Percentiles rank a stretch among this genome's conserved stretches.
Evolutionary conservation across 2,113 vertebrate genomes (phyloP).

Genomic region (Patagioenas fasciata): DNA sequence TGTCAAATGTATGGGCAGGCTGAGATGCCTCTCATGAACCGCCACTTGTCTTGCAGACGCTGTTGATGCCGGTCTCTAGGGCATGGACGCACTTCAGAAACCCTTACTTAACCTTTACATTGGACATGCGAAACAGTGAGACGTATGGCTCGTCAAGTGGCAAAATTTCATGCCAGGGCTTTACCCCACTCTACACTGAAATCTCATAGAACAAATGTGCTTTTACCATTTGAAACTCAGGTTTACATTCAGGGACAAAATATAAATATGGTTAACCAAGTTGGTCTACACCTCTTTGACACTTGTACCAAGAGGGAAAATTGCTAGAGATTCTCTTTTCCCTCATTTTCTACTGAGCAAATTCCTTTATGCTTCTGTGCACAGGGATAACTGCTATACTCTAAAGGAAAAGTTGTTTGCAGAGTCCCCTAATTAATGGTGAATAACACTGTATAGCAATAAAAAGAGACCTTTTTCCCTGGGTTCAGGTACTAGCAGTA

Average conservation of each 20-base stretch:
- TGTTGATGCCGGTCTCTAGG: neutral
- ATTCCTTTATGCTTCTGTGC: neutral
- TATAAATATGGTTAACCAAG: neutral
- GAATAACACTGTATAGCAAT: neutral
- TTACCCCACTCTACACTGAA: neutral
- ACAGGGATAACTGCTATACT: neutral
- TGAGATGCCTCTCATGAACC: neutral
- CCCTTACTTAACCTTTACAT: neutral
- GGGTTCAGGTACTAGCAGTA: neutral
- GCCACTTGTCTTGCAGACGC: neutral
- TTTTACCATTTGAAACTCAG: neutral
- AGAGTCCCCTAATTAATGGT: neutral
- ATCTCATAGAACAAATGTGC: neutral
- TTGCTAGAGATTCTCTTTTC: neutral
- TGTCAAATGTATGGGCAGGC: neutral
- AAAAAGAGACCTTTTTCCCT: neutral
- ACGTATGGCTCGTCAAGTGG: fast-evolving
- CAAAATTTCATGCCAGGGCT: neutral
- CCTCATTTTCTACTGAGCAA: neutral
- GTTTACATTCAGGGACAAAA: neutral
- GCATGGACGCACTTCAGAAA: neutral
- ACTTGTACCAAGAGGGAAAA: neutral
- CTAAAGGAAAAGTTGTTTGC: neutral
- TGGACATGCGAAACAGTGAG: neutral
- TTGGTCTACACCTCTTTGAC: neutral